Evolutionary conservation across 2,797 vertebrate genomes (phyloP).

Genomic region (Epinephelus coioides): DNA sequence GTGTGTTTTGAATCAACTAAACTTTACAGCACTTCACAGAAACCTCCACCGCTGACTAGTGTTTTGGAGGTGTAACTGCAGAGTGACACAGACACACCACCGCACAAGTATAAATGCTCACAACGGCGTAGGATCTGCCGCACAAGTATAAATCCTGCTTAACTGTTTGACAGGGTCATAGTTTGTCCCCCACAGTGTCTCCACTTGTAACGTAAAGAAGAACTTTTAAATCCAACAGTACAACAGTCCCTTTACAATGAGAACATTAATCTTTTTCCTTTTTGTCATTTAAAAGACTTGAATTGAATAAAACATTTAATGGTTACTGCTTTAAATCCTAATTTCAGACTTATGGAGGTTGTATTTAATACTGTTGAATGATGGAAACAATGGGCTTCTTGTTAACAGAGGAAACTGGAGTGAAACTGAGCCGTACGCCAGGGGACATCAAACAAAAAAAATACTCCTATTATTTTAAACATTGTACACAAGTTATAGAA

Average conservation of each 20-base stretch:
- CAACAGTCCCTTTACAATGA: slow-evolving; percentile 29
- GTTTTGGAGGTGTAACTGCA: too few relatives aligned
- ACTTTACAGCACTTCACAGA: too few relatives aligned
- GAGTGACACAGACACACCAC: too few relatives aligned
- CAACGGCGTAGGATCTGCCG: too few relatives aligned
- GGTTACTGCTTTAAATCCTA: neutral
- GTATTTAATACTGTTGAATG: slow-evolving; percentile 1
- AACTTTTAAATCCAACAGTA: neutral
- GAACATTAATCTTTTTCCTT: slow-evolving; percentile 31
- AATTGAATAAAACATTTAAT: slow-evolving; percentile 13
- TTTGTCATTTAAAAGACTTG: slow-evolving; percentile 13
- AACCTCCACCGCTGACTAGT: too few relatives aligned
- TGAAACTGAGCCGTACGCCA: neutral
- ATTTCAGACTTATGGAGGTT: neutral
- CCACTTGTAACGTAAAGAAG: neutral
- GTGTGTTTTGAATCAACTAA: too few relatives aligned
- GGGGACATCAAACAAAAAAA: neutral
- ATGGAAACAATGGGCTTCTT: slow-evolving; percentile 6
- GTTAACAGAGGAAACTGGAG: neutral
- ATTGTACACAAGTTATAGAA: neutral
- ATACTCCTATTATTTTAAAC: neutral
- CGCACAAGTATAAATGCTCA: too few relatives aligned
- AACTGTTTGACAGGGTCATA: neutral
- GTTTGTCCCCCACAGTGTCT: neutral
- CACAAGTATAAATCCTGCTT: too few relatives aligned